Evolutionary conservation across 2,797 vertebrate genomes (phyloP).

Genomic region (Catostomus latipinnis): DNA sequence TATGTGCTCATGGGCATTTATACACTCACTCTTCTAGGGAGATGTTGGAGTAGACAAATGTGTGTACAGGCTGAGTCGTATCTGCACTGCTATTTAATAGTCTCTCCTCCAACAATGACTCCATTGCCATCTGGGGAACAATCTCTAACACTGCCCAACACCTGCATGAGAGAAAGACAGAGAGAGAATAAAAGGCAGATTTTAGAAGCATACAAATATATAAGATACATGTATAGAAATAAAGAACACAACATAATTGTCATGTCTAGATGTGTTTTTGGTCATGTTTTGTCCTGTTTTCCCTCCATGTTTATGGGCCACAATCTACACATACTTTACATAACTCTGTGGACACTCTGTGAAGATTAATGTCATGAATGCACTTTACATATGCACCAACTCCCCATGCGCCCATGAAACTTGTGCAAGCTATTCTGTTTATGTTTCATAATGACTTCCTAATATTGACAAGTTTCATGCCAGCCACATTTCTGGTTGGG

Average conservation of each 20-base stretch:
- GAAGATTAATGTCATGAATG: not conserved
- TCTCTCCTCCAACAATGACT: slow-evolving; percentile 52
- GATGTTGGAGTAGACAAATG: slow-evolving; percentile 72
- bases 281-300: too few relatives aligned
- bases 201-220: not conserved
- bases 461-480: slow-evolving; percentile 7
- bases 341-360: too few relatives aligned
- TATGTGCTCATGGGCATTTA: slow-evolving; percentile 6
- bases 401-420: not conserved
- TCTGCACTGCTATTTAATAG: slow-evolving; percentile 57
- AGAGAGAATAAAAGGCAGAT: slow-evolving; percentile 1
- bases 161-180: slow-evolving; percentile 58
- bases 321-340: not conserved
- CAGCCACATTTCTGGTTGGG: not conserved
- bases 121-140: slow-evolving; percentile 73
- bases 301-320: not conserved
- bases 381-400: slow-evolving; percentile 12
- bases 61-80: slow-evolving; percentile 44
- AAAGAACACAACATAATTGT: not conserved
- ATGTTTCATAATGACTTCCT: not conserved
- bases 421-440: not conserved
- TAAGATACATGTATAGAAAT: not conserved
- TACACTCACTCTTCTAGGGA: slow-evolving; percentile 74
- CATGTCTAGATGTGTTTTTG: too few relatives aligned
- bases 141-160: slow-evolving; percentile 78